Conservation (phyloP, 2,113 vertebrate species). For the Morone saxatilis region DNA sequence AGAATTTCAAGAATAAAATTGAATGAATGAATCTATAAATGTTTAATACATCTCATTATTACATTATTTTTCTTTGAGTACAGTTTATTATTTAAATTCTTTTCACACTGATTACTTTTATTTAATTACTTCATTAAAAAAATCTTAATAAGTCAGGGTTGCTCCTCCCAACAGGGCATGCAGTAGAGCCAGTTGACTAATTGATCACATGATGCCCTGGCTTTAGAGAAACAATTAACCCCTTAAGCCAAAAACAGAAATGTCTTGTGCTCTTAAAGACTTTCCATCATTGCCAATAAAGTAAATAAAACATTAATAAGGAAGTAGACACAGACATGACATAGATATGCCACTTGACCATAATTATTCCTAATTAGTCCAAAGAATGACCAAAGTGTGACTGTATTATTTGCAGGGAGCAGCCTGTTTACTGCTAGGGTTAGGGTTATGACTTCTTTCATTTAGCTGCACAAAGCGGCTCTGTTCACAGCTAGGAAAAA, state of each 20-base stretch:
- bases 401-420: slow-evolving; percentile 21
- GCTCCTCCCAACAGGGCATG: not conserved
- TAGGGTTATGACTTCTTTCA: slow-evolving; percentile 10
- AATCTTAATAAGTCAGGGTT: not conserved
- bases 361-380: slow-evolving; percentile 13
- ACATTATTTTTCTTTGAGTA: not conserved
- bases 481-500: slow-evolving; percentile 27
- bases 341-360: not conserved
- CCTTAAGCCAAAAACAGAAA: not conserved
- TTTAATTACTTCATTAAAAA: not conserved
- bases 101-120: not conserved
- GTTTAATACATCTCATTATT: not conserved
- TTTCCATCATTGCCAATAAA: not conserved
- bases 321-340: not conserved
- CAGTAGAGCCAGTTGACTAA: not conserved
- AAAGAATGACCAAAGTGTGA: slow-evolving; percentile 14
- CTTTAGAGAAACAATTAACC: not conserved
- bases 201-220: not conserved
- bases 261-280: not conserved
- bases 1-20: no score
- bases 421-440: slow-evolving; percentile 12
- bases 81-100: no score
- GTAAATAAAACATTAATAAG: not conserved
- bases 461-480: slow-evolving; percentile 43
- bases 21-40: no score